Evolutionary conservation across 2,888 invertebrate genomes (phyloP), one percentile per base, ranked within the genome.

Genomic region (Phyllotreta striolata): DNA sequence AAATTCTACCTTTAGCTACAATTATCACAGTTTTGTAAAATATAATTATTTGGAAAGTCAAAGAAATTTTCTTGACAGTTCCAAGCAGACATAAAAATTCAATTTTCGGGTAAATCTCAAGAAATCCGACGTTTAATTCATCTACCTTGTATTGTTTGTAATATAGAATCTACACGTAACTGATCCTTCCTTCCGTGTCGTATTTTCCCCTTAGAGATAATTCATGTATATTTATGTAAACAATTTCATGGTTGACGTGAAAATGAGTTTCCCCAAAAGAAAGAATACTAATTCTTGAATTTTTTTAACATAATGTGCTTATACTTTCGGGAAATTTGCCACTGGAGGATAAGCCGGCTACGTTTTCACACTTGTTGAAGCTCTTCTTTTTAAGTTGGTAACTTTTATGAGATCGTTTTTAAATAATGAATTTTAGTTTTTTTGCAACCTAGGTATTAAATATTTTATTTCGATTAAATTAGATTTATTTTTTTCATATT

Each of bases 181-280:
- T 54, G 54, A 13, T 44, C 35, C 44, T 13, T 44, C 47, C 37
- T 44, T 58, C 63, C 56, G 68, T 69, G 65, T 72, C 72, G 72
- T 70, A 72, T 70, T 24, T 24, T 72, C 70, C 71, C 69, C 67
- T 71, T 69, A 66, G 63, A 66, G 68, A 65, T 73, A 72, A 74
- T 74, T 74, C 68, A 70, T 72, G 73, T 63, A 68, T 70, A 71
- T 70, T 72, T 73, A 73, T 73, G 71, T 69, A 68, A 66, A 65
- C 65, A 66, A 64, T 65, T 67, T 67, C 61, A 62, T 54, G 66
- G 58, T 61, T 64, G 61, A 68, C 65, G 64, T 56, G n/a, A 62
- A 62, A 64, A 59, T 55, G 66, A 66, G 55, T 64, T 55, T 64
- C 47, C 34, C 55, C 55, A 59, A 63, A 41, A 38, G 63, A 62